Conservation (phyloP, 2,797 vertebrate genomes). For the Pangasius sanitwongsei region DNA sequence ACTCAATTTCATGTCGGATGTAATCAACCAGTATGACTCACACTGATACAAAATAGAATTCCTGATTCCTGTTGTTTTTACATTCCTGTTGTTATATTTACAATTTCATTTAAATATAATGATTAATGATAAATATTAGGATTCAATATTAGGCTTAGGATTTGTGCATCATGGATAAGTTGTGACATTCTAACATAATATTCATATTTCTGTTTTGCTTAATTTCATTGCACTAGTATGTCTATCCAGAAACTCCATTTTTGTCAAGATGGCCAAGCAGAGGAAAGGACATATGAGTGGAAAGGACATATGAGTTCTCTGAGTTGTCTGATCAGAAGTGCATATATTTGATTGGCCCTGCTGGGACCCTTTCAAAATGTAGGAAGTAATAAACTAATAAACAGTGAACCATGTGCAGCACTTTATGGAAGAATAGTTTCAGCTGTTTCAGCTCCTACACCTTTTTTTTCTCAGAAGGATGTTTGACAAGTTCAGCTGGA, state of each 20-base stretch:
- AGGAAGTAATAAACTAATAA: not conserved
- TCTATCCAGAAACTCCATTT: not conserved
- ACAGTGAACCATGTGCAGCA: not conserved
- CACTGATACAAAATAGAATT: not conserved
- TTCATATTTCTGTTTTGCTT: not conserved
- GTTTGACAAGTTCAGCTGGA: conserved; percentile 4
- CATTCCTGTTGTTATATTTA: too few relatives aligned
- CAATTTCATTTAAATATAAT: not conserved
- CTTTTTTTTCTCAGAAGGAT: not conserved
- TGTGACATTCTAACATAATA: not conserved
- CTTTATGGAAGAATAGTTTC: not conserved
- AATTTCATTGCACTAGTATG: not conserved
- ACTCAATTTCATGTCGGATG: not conserved
- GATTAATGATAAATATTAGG: not conserved
- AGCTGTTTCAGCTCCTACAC: not conserved
- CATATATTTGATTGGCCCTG: conserved; percentile 1
- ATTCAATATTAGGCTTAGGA: not conserved
- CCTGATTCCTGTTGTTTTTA: not conserved
- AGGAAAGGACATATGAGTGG: not conserved
- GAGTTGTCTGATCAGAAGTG: not conserved
- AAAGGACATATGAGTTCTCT: not conserved
- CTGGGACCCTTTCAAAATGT: not conserved
- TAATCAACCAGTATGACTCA: not conserved
- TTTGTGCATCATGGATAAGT: not conserved
- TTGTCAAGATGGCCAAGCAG: not conserved